phyloP scores from a whole-genome alignment of 2,113 vertebrate species.

The Psettodes erumei region DNA sequence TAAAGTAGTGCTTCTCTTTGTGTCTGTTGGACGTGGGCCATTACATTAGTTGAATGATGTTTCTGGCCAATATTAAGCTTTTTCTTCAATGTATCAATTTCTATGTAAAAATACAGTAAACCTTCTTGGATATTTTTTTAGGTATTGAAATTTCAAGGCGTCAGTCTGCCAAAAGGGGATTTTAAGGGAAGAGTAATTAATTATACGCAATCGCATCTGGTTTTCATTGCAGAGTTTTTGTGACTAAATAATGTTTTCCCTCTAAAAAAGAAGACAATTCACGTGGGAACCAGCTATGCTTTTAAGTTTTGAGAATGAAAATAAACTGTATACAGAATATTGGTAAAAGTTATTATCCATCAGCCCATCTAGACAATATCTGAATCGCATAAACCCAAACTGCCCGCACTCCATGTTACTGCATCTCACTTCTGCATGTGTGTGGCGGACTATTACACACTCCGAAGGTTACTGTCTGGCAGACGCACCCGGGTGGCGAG shows the following conservation, averaged over 20 bases:
- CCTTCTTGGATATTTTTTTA: constrained; percentile 14
- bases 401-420: constrained; percentile 9
- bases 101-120: constrained; percentile 18
- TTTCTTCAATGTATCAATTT: constrained; percentile 33
- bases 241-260: constrained; percentile 4
- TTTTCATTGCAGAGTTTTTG: neutral
- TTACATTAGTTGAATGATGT: constrained; percentile 30
- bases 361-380: constrained; percentile 9
- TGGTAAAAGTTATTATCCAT: neutral
- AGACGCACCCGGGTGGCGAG: constrained; percentile 50
- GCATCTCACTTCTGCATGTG: constrained; percentile 21
- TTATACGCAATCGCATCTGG: constrained; percentile 10
- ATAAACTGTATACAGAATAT: neutral
- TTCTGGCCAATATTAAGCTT: constrained; percentile 27
- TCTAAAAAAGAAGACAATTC: neutral
- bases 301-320: neutral
- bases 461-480: constrained; percentile 62
- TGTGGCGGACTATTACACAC: constrained; percentile 54
- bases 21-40: constrained; percentile 42
- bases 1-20: constrained; percentile 46
- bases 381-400: constrained; percentile 19
- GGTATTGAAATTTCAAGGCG: neutral
- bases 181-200: constrained; percentile 12
- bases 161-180: constrained; percentile 23
- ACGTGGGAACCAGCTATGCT: neutral